A percentile compares a stretch with the other conserved stretches of the same genome.
Evolutionary conservation across 30 jellyfish, hydroid and myxozoan genomes (phyloP).

Genomic region (Mastigias papua): DNA sequence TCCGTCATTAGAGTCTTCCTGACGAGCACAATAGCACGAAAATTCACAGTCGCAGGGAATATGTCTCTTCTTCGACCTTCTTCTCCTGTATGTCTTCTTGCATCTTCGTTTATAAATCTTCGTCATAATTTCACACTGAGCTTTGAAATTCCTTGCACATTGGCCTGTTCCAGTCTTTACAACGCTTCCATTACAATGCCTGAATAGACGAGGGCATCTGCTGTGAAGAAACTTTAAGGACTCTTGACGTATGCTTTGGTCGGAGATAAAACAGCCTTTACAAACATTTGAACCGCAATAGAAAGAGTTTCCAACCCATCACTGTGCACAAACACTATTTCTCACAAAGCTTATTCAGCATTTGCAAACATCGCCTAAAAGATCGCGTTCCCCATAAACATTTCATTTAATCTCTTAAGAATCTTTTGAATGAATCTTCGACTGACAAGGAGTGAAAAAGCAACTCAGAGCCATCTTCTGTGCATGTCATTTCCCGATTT

Average conservation of each 20-base stretch:
- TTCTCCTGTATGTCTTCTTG: too few species aligned
- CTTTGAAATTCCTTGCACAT: background rate
- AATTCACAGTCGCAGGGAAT: too few species aligned
- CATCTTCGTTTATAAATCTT: too few species aligned
- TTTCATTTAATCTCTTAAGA: background rate
- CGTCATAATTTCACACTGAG: background rate
- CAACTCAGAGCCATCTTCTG: too few species aligned
- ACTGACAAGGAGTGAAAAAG: too few species aligned
- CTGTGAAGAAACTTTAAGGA: background rate
- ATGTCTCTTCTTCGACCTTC: too few species aligned
- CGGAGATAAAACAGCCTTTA: background rate
- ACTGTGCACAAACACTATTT: background rate
- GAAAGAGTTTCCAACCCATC: background rate
- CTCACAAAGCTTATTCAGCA: too few species aligned
- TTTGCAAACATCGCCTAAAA: background rate
- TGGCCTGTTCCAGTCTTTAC: background rate
- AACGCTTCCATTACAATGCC: too few species aligned
- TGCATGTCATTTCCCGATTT: too few species aligned
- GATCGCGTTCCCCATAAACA: background rate
- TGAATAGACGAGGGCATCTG: background rate
- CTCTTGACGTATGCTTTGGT: background rate
- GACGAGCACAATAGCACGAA: too few species aligned
- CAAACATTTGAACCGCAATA: conserved; percentile 1
- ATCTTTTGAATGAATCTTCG: too few species aligned
- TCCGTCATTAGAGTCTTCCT: too few species aligned